Conservation (phyloP, 2,888 invertebrate species). For the Parapristionchus giblindavisi region DNA sequence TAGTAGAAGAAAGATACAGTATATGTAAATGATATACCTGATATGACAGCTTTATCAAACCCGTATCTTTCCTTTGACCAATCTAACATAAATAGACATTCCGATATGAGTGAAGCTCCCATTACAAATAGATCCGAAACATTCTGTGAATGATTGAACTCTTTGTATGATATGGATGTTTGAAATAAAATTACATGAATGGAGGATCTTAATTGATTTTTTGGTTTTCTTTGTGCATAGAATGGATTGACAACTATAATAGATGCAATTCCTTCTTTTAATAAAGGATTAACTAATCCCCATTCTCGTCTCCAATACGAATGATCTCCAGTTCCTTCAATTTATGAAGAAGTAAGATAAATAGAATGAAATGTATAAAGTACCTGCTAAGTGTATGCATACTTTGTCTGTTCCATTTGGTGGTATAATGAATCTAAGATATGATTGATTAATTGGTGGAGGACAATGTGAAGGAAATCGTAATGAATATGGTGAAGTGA, state of each 20-base stretch:
- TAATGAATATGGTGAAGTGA: slow-evolving; percentile 1
- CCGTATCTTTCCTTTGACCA: slow-evolving; percentile 88
- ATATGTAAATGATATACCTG: too few relatives aligned
- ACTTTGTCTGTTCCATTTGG: not conserved
- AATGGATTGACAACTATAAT: slow-evolving; percentile 92
- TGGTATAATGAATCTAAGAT: not conserved
- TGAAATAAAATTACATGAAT: slow-evolving; percentile 12
- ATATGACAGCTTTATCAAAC: slow-evolving; percentile 89
- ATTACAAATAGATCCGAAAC: slow-evolving; percentile 98
- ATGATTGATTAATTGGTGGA: not conserved
- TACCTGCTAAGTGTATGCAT: not conserved
- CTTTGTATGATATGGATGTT: too few relatives aligned
- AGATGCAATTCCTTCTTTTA: slow-evolving; percentile 19
- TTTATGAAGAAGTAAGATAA: not conserved
- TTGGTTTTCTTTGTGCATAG: slow-evolving; percentile 74
- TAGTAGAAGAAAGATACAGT: too few relatives aligned
- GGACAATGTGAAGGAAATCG: slow-evolving; percentile 13
- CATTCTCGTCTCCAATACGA: slow-evolving; percentile 80
- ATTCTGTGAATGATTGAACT: slow-evolving; percentile 76
- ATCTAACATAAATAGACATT: slow-evolving; percentile 85
- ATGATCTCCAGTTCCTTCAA: slow-evolving; percentile 86
- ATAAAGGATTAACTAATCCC: not conserved
- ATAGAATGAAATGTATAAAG: not conserved
- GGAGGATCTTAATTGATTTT: slow-evolving; percentile 16
- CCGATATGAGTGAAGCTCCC: slow-evolving; percentile 94